Evolutionary conservation across 2,797 vertebrate species (phyloP), one percentile per base, ranked within the genome.

Genomic region (Columba guinea): DNA sequence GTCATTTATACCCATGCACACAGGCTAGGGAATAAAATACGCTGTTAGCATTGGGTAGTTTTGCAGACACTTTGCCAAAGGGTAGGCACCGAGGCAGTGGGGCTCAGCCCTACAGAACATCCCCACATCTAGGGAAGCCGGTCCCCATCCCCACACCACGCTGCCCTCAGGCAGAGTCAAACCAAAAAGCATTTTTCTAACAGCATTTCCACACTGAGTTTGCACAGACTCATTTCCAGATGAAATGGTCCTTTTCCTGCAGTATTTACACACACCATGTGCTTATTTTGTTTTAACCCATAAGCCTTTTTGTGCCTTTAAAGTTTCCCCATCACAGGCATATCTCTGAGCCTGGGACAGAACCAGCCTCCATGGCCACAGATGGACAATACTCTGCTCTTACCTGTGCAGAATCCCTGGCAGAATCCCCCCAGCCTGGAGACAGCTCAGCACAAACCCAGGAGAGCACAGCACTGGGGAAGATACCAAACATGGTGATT

Each of bases 131-230:
- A 30, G 10, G 24, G 52, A 30, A 67, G 35, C 21, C 22, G 52
- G 12, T 67, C 10, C 21, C 46, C 46, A 44, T 18, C 49, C 5
- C 1, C 63, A 46, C 34, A 56, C 10, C 0, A 0, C 4, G 10
- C 44, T 76, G 30, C 3, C 11, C 9, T n/a, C 59, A 56, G 52
- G 44, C 27, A 59, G 16, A 81, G 7, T 2, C 0, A 0, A 63
- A 87, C 34, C 17, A 4, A 35, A 0, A 1, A 16, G 30, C 4
- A 5, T 13, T 92, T 70, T 77, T 53, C 30, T 24, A 34, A 1
- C 7, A 53, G 9, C 15, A 48, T 30, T 84, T 86, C 22, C 5
- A 32, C 21, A 15, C 28, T 2, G 62, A 27, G 16, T 68, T 89
- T 34, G 9, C 27, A 37, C 0, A 0, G 28, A 51, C 5, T 18